phyloP scores from a whole-genome alignment of 2,888 invertebrate species.

The Charanyca ferruginea region DNA sequence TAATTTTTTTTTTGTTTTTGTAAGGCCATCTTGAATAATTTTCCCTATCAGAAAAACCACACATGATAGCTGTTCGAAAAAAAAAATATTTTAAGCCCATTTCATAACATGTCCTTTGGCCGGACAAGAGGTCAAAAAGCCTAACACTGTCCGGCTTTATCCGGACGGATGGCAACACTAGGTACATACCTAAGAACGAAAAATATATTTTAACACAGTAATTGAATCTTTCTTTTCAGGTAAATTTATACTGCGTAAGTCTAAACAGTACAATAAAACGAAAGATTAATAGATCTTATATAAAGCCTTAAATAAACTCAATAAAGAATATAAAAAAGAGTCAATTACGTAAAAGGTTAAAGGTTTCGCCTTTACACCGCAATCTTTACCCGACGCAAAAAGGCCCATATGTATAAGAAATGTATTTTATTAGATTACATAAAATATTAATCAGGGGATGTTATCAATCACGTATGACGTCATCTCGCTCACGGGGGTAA shows the following conservation, averaged over 20 bases:
- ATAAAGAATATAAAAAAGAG: slow-evolving; percentile 25
- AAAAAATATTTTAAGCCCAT: no score
- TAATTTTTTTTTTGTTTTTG: no score
- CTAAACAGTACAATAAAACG: slow-evolving; percentile 1
- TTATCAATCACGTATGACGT: slow-evolving; percentile 65
- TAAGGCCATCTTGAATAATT: no score
- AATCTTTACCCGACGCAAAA: slow-evolving; percentile 16
- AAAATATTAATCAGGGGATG: slow-evolving; percentile 61
- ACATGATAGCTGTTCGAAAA: no score
- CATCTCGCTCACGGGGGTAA: slow-evolving; percentile 58
- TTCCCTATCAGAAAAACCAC: no score
- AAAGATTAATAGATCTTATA: slow-evolving; percentile 27
- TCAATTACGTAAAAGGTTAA: slow-evolving; percentile 24
- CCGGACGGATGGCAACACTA: no score
- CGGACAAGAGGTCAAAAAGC: no score
- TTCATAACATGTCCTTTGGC: no score
- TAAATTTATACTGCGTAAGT: background rate
- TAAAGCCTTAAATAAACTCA: slow-evolving; percentile 6
- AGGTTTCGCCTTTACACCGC: slow-evolving; percentile 6
- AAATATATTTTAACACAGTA: background rate
- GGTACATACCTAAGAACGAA: no score
- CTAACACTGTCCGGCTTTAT: no score
- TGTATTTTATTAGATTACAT: slow-evolving; percentile 59
- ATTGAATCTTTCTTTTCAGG: slow-evolving; percentile 4
- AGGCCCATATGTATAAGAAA: slow-evolving; percentile 15